Percentiles rank a stretch among this genome's conserved stretches.
phyloP scores from a whole-genome alignment of 2,113 vertebrate species.

The Phrynocephalus versicolor region DNA sequence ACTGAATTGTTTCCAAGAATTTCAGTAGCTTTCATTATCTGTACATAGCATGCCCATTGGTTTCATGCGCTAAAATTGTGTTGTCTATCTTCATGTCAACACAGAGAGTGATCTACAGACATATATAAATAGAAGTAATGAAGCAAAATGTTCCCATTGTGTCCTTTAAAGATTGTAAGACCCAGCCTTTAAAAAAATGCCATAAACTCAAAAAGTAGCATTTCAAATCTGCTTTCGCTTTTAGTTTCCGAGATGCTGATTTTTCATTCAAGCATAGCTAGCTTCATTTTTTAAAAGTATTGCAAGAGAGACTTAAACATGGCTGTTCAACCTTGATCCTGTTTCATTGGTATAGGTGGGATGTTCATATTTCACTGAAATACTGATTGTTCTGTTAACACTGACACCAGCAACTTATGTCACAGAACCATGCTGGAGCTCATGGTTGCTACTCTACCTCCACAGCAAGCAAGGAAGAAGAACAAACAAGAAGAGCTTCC shows the following conservation, averaged over 20 bases:
- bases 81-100: background rate
- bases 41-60: background rate
- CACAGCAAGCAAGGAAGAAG: background rate
- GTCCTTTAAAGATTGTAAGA: background rate
- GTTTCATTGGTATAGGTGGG: constrained; percentile 7
- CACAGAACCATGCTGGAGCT: background rate
- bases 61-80: background rate
- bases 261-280: background rate
- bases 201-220: background rate
- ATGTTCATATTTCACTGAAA: background rate
- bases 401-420: constrained; percentile 4
- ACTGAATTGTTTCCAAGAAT: background rate
- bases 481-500: background rate
- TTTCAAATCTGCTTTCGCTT: background rate
- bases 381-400: background rate
- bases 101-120: background rate
- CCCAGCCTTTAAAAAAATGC: background rate
- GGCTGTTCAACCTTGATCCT: background rate
- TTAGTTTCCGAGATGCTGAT: constrained; percentile 8
- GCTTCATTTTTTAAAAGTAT: background rate
- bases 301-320: rapidly evolving
- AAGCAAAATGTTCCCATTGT: background rate
- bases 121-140: background rate
- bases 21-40: background rate
- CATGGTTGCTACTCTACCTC: background rate